A percentile compares a stretch with the other conserved stretches of the same genome.
Conservation (phyloP, 2,797 vertebrate genomes). For the Malurus leucopterus region DNA sequence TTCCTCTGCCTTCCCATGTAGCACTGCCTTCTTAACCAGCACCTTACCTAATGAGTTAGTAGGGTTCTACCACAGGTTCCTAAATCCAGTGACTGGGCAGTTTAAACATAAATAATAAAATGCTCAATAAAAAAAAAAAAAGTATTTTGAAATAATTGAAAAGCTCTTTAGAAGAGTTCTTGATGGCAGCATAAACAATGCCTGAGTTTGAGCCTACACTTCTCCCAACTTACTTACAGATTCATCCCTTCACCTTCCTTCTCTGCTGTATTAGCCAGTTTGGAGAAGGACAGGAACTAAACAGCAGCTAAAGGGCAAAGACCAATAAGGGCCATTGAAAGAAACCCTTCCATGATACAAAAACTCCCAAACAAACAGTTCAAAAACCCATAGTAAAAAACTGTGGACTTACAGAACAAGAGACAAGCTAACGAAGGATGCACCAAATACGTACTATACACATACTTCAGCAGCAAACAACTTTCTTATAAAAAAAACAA, state of each 20-base stretch:
- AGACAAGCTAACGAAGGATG: not conserved
- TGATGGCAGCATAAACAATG: not conserved
- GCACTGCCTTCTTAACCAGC: not conserved
- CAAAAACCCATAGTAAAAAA: fast-evolving
- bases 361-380: not conserved
- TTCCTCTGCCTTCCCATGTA: not conserved
- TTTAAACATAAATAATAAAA: not conserved
- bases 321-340: not conserved
- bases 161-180: not conserved
- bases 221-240: not conserved
- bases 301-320: not conserved
- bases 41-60: not conserved
- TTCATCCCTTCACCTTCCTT: not conserved
- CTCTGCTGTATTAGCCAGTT: not conserved
- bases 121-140: not conserved
- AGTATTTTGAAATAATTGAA: not conserved
- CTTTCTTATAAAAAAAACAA: not conserved
- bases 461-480: not conserved
- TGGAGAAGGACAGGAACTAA: not conserved
- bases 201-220: not conserved
- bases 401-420: not conserved
- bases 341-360: not conserved
- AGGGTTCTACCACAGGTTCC: not conserved
- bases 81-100: not conserved
- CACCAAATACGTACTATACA: not conserved